phyloP scores from a whole-genome alignment of 2,888 invertebrate species.

The Rhaphigaster nebulosa region DNA sequence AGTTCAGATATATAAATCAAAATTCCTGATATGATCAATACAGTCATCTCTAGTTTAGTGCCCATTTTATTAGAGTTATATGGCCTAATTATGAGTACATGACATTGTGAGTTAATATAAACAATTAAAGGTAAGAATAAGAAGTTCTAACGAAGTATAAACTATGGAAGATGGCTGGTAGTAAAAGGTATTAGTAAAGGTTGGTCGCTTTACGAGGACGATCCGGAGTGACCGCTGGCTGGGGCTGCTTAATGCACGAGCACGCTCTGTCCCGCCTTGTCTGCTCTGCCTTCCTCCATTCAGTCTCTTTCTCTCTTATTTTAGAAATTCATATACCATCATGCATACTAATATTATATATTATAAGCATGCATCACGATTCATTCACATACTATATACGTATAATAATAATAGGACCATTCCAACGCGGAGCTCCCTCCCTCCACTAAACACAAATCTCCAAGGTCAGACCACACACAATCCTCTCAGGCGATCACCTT shows the following conservation, averaged over 20 bases:
- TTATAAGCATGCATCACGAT: too few species aligned
- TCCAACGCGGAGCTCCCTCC: too few species aligned
- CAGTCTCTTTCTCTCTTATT: slow-evolving; percentile 24
- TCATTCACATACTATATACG: not conserved
- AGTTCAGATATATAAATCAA: too few species aligned
- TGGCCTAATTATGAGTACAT: not conserved
- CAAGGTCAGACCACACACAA: too few species aligned
- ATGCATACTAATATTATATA: slow-evolving; percentile 2
- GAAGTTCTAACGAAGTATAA: not conserved
- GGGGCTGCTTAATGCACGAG: slow-evolving; percentile 1
- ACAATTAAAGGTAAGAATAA: not conserved
- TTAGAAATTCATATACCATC: not conserved
- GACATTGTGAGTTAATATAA: not conserved
- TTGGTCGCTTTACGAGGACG: not conserved
- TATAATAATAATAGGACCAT: not conserved
- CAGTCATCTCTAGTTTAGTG: not conserved
- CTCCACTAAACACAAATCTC: too few species aligned
- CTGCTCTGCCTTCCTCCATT: not conserved
- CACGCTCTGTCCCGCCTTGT: slow-evolving; percentile 5
- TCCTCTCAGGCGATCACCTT: too few species aligned
- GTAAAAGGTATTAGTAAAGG: slow-evolving; percentile 44
- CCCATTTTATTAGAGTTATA: too few species aligned
- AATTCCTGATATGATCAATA: too few species aligned
- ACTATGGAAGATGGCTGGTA: not conserved
- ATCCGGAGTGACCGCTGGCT: not conserved